Conservation (phyloP, 2,113 vertebrate species). For the Hoplias malabaricus region DNA sequence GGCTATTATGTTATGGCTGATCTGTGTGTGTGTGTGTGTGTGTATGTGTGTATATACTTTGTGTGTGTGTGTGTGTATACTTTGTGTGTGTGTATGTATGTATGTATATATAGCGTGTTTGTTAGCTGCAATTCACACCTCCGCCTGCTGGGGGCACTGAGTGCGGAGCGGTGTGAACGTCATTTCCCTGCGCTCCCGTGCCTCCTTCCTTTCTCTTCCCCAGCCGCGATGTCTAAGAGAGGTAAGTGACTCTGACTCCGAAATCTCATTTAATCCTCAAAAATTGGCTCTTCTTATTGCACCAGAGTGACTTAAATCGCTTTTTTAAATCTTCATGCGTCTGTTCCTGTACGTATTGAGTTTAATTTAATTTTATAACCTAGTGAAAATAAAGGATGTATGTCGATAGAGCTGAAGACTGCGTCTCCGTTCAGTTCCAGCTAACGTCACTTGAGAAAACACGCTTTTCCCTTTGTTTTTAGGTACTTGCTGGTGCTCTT, state of each 20-base stretch:
- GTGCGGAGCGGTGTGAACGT: conserved; percentile 41
- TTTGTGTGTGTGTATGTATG: too few species aligned
- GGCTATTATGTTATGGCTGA: too few species aligned
- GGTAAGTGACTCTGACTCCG: conserved; percentile 63
- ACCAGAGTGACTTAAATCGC: neutral
- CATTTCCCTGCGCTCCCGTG: conserved; percentile 69
- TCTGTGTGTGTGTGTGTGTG: too few species aligned
- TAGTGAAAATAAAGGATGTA: neutral
- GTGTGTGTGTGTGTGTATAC: too few species aligned
- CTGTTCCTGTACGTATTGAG: neutral
- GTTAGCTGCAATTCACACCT: neutral
- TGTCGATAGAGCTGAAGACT: too few species aligned
- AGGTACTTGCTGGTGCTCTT: too few species aligned
- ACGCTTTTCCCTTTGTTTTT: too few species aligned
- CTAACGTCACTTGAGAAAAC: too few species aligned
- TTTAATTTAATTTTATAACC: neutral
- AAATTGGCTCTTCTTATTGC: neutral
- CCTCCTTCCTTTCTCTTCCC: conserved; percentile 66
- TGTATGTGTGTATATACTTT: too few species aligned
- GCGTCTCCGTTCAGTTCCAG: too few species aligned
- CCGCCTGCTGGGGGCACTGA: neutral
- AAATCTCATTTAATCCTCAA: conserved; percentile 49
- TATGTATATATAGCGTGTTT: too few species aligned
- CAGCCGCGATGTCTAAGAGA: conserved; percentile 79
- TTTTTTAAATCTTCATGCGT: accelerated